Conservation (phyloP, 1,140 invertebrate species). For the Psilanteris sp. region DNA sequence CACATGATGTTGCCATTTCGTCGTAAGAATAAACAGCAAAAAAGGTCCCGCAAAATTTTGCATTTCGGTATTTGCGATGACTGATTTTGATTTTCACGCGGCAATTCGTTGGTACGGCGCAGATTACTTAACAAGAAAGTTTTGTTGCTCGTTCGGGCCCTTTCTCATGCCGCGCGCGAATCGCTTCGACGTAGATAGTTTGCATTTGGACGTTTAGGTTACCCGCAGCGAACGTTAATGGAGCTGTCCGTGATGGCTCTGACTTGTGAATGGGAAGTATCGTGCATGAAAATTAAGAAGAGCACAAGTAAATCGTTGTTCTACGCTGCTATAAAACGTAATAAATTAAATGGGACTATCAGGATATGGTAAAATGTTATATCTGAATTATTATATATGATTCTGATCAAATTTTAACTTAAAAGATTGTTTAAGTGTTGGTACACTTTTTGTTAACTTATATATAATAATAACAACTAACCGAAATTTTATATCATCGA, state of each 20-base stretch:
- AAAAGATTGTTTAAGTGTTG: too few relatives aligned
- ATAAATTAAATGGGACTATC: constrained; percentile 5
- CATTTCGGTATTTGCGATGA: background rate
- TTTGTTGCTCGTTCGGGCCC: background rate
- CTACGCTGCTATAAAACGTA: constrained; percentile 15
- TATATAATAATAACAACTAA: too few relatives aligned
- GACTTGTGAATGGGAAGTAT: constrained; percentile 47
- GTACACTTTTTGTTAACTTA: too few relatives aligned
- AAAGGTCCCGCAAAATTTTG: background rate
- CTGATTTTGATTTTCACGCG: constrained; percentile 1
- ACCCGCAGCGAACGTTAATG: constrained; percentile 62
- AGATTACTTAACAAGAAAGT: constrained; percentile 1
- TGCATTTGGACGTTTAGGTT: constrained; percentile 57
- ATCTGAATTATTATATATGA: constrained; percentile 2
- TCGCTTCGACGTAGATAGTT: constrained; percentile 15
- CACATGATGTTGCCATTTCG: constrained; percentile 39
- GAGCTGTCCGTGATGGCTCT: constrained; percentile 56
- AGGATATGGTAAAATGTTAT: constrained; percentile 21
- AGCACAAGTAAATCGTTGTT: constrained; percentile 29
- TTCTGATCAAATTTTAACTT: background rate
- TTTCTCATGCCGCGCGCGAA: constrained; percentile 2
- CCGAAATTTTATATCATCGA: too few relatives aligned
- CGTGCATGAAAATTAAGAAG: constrained; percentile 45
- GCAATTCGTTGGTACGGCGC: background rate
- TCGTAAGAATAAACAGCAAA: background rate